Evolutionary conservation across 2,113 vertebrate species (phyloP).

Genomic region (Prochilodus magdalenae): DNA sequence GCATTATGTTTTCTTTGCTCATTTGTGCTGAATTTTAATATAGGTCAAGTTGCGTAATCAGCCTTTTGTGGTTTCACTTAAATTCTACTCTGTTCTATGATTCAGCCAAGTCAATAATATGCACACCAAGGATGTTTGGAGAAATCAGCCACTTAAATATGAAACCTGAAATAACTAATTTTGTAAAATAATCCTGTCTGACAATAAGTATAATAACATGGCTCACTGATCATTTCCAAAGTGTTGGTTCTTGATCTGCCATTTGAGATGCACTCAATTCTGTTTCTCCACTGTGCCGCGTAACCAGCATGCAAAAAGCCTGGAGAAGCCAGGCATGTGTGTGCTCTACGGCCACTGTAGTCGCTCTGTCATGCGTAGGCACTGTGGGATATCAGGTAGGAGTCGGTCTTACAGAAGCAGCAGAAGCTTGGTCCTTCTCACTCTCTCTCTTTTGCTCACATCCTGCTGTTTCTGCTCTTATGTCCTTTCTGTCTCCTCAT

Average conservation of each 20-base stretch:
- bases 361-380: constrained; percentile 40
- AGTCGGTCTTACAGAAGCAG: constrained; percentile 38
- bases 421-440: constrained; percentile 17
- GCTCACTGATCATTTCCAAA: neutral
- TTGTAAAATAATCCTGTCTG: neutral
- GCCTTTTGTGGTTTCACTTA: neutral
- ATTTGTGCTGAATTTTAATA: constrained; percentile 43
- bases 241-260: neutral
- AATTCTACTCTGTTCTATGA: neutral
- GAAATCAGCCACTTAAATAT: neutral
- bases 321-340: constrained; percentile 35
- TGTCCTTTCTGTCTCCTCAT: neutral
- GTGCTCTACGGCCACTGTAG: constrained; percentile 6
- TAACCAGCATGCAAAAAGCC: neutral
- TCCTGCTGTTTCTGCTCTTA: constrained; percentile 19
- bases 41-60: constrained; percentile 31
- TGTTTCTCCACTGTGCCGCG: neutral
- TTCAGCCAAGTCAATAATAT: neutral
- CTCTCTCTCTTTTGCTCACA: neutral
- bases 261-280: neutral
- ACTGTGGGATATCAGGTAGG: constrained; percentile 45
- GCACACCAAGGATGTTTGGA: no score
- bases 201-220: neutral
- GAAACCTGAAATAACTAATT: neutral
- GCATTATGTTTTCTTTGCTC: constrained; percentile 12